Evolutionary conservation across 92 coral and sea anemone genomes (phyloP).

Genomic region (Parazoanthus darwini): DNA sequence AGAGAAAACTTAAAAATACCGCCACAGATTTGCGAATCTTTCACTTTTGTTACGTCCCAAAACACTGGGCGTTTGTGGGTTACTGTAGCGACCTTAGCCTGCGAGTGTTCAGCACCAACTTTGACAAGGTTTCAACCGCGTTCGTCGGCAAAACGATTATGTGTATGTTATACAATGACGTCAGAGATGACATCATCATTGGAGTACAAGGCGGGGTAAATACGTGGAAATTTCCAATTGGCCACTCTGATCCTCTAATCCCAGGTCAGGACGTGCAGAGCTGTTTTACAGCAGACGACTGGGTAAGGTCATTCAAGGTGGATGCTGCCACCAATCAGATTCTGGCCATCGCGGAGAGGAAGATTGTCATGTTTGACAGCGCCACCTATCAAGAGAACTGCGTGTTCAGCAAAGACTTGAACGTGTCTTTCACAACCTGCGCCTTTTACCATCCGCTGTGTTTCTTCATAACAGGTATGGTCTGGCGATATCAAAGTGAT

Average conservation of each 20-base stretch:
- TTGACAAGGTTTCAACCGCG: constrained; percentile 70
- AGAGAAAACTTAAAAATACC: constrained; percentile 46
- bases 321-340: constrained; percentile 74
- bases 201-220: constrained; percentile 89
- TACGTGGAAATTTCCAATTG: constrained; percentile 92
- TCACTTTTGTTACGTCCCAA: constrained; percentile 69
- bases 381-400: constrained; percentile 58
- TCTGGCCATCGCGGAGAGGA: constrained; percentile 76
- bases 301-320: constrained; percentile 75
- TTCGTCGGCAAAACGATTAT: constrained; percentile 68
- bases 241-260: constrained; percentile 83
- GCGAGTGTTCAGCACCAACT: constrained; percentile 76
- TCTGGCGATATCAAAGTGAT: neutral
- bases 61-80: constrained; percentile 79
- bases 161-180: constrained; percentile 77
- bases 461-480: constrained; percentile 83
- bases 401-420: constrained; percentile 71
- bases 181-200: constrained; percentile 81
- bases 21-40: constrained; percentile 63
- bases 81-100: constrained; percentile 73
- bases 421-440: constrained; percentile 83
- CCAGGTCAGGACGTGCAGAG: constrained; percentile 78
- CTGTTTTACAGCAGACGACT: constrained; percentile 76
- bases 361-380: constrained; percentile 74
- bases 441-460: constrained; percentile 84